phyloP scores from a whole-genome alignment of 2,113 vertebrate species.

The Isurus oxyrinchus region DNA sequence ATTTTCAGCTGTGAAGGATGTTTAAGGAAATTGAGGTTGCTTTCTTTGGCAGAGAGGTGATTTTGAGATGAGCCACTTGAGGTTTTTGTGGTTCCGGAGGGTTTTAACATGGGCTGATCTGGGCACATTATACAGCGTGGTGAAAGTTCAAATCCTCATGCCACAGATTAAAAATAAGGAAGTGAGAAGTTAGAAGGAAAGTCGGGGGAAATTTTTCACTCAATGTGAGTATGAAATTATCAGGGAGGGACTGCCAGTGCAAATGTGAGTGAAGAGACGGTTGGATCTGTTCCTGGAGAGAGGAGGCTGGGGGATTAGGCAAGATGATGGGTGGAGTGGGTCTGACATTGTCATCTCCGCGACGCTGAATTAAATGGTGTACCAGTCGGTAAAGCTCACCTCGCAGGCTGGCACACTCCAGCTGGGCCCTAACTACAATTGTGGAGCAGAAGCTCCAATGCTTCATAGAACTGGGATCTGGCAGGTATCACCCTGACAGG shows the following conservation, averaged over 20 bases:
- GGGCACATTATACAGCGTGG: neutral
- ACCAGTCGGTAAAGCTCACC: neutral
- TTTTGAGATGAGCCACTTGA: neutral
- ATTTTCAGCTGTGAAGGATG: neutral
- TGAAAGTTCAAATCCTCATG: neutral
- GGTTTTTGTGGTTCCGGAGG: constrained; percentile 11
- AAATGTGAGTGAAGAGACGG: neutral
- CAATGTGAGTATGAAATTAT: neutral
- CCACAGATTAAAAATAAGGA: neutral
- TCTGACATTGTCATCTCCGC: neutral
- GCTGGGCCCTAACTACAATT: neutral
- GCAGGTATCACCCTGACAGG: neutral
- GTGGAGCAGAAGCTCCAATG: neutral
- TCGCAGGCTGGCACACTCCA: neutral
- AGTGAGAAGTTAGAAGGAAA: neutral
- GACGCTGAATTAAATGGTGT: neutral
- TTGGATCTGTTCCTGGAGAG: neutral
- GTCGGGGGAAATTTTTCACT: neutral
- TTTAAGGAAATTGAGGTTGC: neutral
- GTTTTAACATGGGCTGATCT: neutral
- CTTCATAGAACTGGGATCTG: neutral
- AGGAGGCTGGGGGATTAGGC: neutral
- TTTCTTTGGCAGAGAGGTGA: neutral
- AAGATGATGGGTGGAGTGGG: neutral
- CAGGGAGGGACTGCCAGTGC: neutral